Base-by-base conservation (phyloP, 2,113 vertebrate species). In the Geococcyx californianus region DNA sequence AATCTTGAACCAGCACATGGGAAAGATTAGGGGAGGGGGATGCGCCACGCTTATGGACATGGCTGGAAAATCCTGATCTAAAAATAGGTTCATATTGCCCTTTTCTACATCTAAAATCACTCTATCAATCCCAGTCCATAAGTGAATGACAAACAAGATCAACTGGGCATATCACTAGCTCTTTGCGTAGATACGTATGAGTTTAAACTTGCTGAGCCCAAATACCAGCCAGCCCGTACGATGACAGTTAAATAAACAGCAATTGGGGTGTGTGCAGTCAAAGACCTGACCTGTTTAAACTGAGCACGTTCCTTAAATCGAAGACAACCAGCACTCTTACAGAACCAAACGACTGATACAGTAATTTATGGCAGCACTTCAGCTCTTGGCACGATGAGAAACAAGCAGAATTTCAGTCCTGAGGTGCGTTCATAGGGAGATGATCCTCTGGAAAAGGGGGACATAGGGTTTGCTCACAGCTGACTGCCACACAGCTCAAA, bases 391-490 rank as follows among this genome's bases (percentile, higher is more conserved):
- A 51, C 74, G 16, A 3, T 0, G 24, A 38, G 74, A 62, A 85
- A 7, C 11, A 59, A 36, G 79, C 51, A 49, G 19, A 62, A 5
- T 24, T 20, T 21, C n/a, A 85, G 45, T 7, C 40, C 7, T 4
- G 74, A 4, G 0, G 1, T 16, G 63, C 10, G 10, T 44, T 76
- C 51, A 18, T 13, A 64, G 68, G 82, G 60, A 77, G 38, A 29
- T 29, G 45, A 31, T 17, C 64, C 73, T 55, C 80, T 63, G 79
- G 51, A 47, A 42, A 40, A 3, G n/a, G 49, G 52, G 68, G 40
- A 26, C 3, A 2, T 1, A n/a, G 40, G 1, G 0, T 11, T 36
- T 24, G 42, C 24, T 28, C 64, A 21, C 42, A 33, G 36, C 56
- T 38, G 64, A 15, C 6, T 23, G 69, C 18, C 45, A 28, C 55